Base-by-base conservation (phyloP, 1,140 invertebrate species). In the Drosophila nasuta region DNA sequence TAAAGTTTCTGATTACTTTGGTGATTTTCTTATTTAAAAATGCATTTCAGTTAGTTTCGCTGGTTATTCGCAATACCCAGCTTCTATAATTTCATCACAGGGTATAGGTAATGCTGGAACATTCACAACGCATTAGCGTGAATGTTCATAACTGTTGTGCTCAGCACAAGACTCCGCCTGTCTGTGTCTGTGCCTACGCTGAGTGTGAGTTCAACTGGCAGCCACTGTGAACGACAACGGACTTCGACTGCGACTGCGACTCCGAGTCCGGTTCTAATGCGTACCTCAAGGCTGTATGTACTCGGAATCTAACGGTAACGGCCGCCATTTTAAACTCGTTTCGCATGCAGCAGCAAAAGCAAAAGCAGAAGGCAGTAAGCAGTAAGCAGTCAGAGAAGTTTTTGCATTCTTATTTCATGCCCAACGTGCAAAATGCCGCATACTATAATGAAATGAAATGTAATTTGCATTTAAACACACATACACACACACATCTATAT, bases 361-460 rank as follows among this genome's bases (percentile, higher is more conserved):
- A 25, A 25, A 25, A 25, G 35, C 35, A 38, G 20, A 38, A 38
- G 8, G 76, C 82, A 86, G 65, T 5, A 54, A 35, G 76, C 82
- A 86, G 65, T 5, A 54, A 35, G 20, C 20, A 25, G 20, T 25
- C 20, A 25, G 20, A 25, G 51, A 11, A 54, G 30, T 60, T 56
- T 58, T 78, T 66, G 69, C 82, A 87, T 87, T 86, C 79, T 77
- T 77, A 71, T 72, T 75, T 64, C 72, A 59, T 48, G 77, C 83
- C 70, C 80, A 77, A 78, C 83, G 80, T 87, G 77, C 75, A 88
- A 83, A 83, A 88, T 83, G 83, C 80, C 80, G 80, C 83, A 69
- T 65, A 66, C 80, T 72, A 81, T 88, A 88, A 88, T 88, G 83
- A 88, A 88, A 88, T 83, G 80, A 88, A 88, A 88, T 88, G 83